Evolutionary conservation across 2,797 vertebrate species (phyloP).

Genomic region (Danio aesculapii): DNA sequence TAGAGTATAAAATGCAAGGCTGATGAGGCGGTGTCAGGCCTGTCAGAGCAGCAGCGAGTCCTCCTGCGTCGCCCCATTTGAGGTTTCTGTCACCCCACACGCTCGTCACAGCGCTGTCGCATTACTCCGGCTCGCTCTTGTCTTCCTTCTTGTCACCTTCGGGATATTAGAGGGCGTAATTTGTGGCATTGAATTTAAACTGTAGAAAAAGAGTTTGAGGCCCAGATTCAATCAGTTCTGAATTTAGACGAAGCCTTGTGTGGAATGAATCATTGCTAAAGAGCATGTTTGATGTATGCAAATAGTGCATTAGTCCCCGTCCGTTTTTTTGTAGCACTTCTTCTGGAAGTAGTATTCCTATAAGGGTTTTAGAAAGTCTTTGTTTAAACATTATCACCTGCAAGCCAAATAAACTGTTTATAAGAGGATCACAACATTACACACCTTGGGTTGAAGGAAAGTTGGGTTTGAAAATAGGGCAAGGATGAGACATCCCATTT

Average conservation of each 20-base stretch:
- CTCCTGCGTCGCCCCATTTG: conserved; percentile 25
- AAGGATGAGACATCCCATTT: no score
- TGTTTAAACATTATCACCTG: no score
- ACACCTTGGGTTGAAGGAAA: no score
- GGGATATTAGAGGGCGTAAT: conserved; percentile 30
- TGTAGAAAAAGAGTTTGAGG: conserved; percentile 1
- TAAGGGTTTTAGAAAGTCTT: no score
- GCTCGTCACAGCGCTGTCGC: conserved; percentile 15
- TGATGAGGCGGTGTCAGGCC: conserved; percentile 59
- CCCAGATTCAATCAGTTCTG: not conserved
- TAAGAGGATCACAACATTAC: no score
- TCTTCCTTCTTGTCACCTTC: conserved; percentile 22
- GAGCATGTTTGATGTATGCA: no score
- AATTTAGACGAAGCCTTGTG: not conserved
- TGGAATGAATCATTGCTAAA: not conserved
- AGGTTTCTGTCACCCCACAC: conserved; percentile 39
- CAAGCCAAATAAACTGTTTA: no score
- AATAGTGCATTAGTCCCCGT: no score
- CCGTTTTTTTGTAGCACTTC: no score
- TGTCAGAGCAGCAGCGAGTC: conserved; percentile 46
- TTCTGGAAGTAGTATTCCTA: no score
- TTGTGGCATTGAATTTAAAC: conserved; percentile 27
- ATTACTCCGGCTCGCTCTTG: conserved; percentile 39
- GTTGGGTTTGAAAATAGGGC: no score
- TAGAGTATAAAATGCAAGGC: conserved; percentile 59